Evolutionary conservation across 2,797 vertebrate genomes (phyloP).

Genomic region (Prionace glauca): DNA sequence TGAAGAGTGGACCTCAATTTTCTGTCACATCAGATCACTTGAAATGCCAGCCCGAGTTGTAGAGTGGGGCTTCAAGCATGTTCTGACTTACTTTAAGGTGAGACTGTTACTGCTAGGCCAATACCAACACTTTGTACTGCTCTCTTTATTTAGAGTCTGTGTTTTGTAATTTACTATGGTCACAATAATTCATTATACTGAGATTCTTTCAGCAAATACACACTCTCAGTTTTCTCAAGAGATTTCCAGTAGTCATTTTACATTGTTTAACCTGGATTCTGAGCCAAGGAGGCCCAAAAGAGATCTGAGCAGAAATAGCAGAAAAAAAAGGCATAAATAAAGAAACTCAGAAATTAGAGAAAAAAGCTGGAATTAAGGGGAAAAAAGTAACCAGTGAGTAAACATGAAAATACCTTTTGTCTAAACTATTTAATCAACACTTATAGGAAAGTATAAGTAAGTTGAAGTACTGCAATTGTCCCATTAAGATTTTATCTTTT

Average conservation of each 20-base stretch:
- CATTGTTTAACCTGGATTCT: neutral
- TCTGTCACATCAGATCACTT: neutral
- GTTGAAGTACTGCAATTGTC: neutral
- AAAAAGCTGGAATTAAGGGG: neutral
- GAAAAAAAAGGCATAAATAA: neutral
- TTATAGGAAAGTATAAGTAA: neutral
- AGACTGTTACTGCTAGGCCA: neutral
- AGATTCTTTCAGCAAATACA: neutral
- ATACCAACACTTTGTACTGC: neutral
- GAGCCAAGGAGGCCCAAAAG: neutral
- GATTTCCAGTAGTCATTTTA: neutral
- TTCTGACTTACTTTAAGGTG: neutral
- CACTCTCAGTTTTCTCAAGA: neutral
- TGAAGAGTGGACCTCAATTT: neutral
- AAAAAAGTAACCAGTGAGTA: neutral
- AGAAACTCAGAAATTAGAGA: neutral
- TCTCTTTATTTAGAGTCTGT: neutral
- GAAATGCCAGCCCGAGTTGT: neutral
- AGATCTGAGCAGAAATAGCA: neutral
- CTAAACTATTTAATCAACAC: neutral
- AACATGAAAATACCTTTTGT: neutral
- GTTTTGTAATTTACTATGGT: neutral
- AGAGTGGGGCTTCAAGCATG: neutral
- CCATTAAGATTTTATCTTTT: neutral
- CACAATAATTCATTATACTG: neutral